Base-by-base conservation (phyloP, 1,140 invertebrate genomes). In the Mactra quadrangularis region DNA sequence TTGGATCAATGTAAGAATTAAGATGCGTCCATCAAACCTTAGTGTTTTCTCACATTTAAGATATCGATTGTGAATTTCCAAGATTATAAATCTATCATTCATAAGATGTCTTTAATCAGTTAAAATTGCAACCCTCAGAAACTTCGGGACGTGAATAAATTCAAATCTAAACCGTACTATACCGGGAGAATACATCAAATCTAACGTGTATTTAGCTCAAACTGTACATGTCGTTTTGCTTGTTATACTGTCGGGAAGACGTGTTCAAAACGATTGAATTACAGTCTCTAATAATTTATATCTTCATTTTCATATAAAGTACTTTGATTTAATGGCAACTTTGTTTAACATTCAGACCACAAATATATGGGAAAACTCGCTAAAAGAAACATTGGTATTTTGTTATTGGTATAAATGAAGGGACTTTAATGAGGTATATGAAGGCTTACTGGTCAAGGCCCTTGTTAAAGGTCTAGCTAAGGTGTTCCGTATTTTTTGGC, bases 1-100 rank as follows among this genome's bases (percentile, higher is more conserved):
- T 27, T 17, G 1, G 64, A 52, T 19, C 64, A 38, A 31, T 27
- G 38, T 33, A 9, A 25, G 45, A 41, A 68, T 68, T 50, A 50
- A 68, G 45, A 68, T 31, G 41, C 64, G 64, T 68, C 45, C 31
- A 68, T 68, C 64, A 68, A 64, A 41, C 38, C 15, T 41, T 15
- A 22, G 41, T 11, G 25, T 15, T 41, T 50, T 68, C 64, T 68
- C n/a, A 68, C 64, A 50, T 41, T 68, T n/a, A 41, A 3, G 38
- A 38, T 29, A 68, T 68, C 64, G 64, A 68, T 68, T 68, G 41
- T 68, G 41, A 68, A 68, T 31, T n/a, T 31, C 45, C 31, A 25
- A n/a, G 41, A 45, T 47, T 68, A 68, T 68, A 68, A 68, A 68
- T 68, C 64, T 68, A 68, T 68, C 64, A 68, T 68, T 68, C 27